These are phyloP conservation scores for Drosophila teissieri DNA, from an alignment of 1,140 invertebrate species.

Conservation along the genomic window DNA sequence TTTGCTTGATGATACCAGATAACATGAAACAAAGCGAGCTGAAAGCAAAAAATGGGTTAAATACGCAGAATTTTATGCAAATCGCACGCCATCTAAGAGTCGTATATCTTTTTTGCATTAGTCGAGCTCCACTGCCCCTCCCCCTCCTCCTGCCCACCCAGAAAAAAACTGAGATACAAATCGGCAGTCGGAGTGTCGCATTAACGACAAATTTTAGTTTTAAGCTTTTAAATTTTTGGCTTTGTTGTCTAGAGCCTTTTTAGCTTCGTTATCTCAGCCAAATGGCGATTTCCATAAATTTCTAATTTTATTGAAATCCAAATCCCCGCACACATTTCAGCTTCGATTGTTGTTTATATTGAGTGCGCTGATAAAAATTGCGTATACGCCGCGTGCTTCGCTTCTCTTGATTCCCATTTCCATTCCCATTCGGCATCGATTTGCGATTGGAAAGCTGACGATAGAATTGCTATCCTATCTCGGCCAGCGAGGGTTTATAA, in stretches of 20 bases:
- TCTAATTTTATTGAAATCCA: constrained; percentile 81
- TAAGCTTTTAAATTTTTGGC: constrained; percentile 74
- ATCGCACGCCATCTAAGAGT: constrained; percentile 37
- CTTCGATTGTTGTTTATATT: constrained; percentile 31
- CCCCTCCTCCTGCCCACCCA: too few species aligned
- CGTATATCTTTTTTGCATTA: constrained; percentile 56
- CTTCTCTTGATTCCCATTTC: constrained; percentile 21
- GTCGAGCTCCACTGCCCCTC: constrained; percentile 9
- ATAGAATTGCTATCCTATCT: constrained; percentile 50
- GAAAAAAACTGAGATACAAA: constrained; percentile 22
- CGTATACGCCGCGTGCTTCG: constrained; percentile 65
- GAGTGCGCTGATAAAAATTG: constrained; percentile 60
- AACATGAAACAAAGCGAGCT: constrained; percentile 18
- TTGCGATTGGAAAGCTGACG: constrained; percentile 27
- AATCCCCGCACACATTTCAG: constrained; percentile 48
- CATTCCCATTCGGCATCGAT: constrained; percentile 13
- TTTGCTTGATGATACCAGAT: constrained; percentile 12
- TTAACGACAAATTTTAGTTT: constrained; percentile 81
- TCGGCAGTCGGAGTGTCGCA: constrained; percentile 62
- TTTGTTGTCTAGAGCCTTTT: constrained; percentile 39
- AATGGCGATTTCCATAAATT: constrained; percentile 78
- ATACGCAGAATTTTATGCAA: constrained; percentile 46
- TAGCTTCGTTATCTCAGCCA: constrained; percentile 58
- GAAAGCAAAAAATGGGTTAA: constrained; percentile 42
- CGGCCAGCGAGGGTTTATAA: constrained; percentile 50